Percentiles rank a stretch among this genome's conserved stretches.
phyloP scores from a whole-genome alignment of 2,888 invertebrate genomes.

The Craniophora ligustri region DNA sequence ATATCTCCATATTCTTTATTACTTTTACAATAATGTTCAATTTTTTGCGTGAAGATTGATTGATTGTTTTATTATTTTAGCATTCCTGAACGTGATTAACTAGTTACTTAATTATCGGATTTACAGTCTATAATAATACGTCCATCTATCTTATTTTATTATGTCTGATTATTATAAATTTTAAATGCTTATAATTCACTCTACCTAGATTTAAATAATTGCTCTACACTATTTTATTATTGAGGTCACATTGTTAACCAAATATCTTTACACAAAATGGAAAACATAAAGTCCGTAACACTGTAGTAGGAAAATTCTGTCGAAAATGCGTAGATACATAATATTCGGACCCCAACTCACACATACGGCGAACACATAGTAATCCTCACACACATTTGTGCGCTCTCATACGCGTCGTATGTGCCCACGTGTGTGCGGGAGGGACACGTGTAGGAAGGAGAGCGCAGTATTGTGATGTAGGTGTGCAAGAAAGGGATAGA shows the following conservation, averaged over 20 bases:
- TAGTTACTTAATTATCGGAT: too few species aligned
- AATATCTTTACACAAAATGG: conserved; percentile 28
- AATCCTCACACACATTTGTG: conserved; percentile 64
- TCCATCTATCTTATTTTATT: too few species aligned
- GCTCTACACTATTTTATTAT: too few species aligned
- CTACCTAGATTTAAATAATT: too few species aligned
- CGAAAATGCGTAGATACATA: conserved; percentile 81
- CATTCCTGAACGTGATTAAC: too few species aligned
- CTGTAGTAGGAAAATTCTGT: conserved; percentile 70
- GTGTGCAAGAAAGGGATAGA: conserved; percentile 78
- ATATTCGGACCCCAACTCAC: conserved; percentile 85
- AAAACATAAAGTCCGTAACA: conserved; percentile 47
- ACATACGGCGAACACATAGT: conserved; percentile 71
- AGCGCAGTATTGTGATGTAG: conserved; percentile 57
- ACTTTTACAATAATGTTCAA: too few species aligned
- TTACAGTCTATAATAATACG: too few species aligned
- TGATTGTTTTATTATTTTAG: too few species aligned
- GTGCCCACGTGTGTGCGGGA: conserved; percentile 80
- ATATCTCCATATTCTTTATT: background rate
- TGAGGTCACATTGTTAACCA: background rate
- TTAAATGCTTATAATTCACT: too few species aligned
- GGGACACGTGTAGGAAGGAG: conserved; percentile 74
- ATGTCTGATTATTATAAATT: too few species aligned
- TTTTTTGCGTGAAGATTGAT: too few species aligned
- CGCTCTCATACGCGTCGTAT: conserved; percentile 72